phyloP scores from a whole-genome alignment of 1,140 invertebrate species.

The Pemphigus obesinymphae region DNA sequence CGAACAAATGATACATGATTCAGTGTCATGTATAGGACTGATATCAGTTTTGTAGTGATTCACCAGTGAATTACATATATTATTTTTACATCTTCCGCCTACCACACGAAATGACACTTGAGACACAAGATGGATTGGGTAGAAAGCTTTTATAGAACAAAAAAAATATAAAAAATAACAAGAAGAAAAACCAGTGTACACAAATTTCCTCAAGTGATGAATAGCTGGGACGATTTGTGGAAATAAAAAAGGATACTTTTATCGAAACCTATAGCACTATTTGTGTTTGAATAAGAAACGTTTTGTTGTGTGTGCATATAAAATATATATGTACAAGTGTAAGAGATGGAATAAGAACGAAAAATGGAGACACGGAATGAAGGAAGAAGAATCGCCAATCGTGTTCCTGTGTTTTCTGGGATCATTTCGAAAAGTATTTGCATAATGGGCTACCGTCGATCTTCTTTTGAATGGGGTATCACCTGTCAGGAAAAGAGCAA shows the following conservation, averaged over 20 bases:
- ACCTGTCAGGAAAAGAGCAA: constrained; percentile 30
- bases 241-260: constrained; percentile 39
- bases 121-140: constrained; percentile 33
- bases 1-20: constrained; percentile 9
- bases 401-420: constrained; percentile 29
- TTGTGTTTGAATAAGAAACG: constrained; percentile 20
- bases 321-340: background rate
- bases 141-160: constrained; percentile 37
- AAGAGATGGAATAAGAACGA: background rate
- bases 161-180: constrained; percentile 10
- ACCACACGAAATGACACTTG: constrained; percentile 7
- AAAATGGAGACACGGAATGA: constrained; percentile 12
- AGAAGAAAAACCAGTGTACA: constrained; percentile 34
- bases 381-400: constrained; percentile 34
- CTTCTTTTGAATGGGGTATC: constrained; percentile 35
- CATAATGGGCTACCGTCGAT: constrained; percentile 38
- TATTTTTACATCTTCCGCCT: constrained; percentile 17
- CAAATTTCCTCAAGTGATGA: constrained; percentile 31
- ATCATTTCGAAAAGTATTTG: constrained; percentile 37
- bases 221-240: constrained; percentile 33
- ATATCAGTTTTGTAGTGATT: constrained; percentile 33
- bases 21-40: constrained; percentile 10
- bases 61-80: constrained; percentile 37
- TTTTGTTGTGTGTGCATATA: background rate
- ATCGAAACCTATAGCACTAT: constrained; percentile 36